Percentiles rank a stretch among this genome's conserved stretches.
Evolutionary conservation across 1,140 invertebrate genomes (phyloP).

Genomic region (Zaprionus capensis): DNA sequence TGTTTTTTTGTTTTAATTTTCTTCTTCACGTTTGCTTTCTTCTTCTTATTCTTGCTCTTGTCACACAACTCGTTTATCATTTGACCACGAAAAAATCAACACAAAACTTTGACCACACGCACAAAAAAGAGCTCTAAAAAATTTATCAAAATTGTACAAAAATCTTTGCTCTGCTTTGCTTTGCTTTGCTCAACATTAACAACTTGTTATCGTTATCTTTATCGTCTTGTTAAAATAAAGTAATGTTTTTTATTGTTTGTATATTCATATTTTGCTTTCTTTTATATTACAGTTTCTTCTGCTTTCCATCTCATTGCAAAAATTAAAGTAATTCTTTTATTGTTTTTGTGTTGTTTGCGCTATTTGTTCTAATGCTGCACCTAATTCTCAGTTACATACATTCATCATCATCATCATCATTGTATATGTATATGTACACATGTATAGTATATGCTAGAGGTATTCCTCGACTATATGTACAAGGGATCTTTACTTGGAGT

Average conservation of each 20-base stretch:
- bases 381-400: slow-evolving; percentile 55
- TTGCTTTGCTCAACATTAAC: slow-evolving; percentile 8
- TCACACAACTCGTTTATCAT: slow-evolving; percentile 45
- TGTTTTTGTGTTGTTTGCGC: slow-evolving; percentile 74
- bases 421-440: slow-evolving; percentile 15
- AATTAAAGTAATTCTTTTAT: slow-evolving; percentile 83
- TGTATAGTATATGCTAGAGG: slow-evolving; percentile 12
- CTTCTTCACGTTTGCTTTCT: slow-evolving; percentile 5
- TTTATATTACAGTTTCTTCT: slow-evolving; percentile 20
- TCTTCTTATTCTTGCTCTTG: slow-evolving; percentile 34
- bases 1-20: slow-evolving; percentile 51
- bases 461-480: slow-evolving; percentile 1
- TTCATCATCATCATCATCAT: slow-evolving; percentile 8
- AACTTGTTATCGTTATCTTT: slow-evolving; percentile 21
- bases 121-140: slow-evolving; percentile 71
- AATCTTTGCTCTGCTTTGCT: slow-evolving; percentile 29
- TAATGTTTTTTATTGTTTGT: slow-evolving; percentile 77
- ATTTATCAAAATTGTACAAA: slow-evolving; percentile 79
- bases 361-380: slow-evolving; percentile 51
- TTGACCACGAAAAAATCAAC: slow-evolving; percentile 30
- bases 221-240: slow-evolving; percentile 62
- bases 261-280: slow-evolving; percentile 36
- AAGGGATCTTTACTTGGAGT: slow-evolving; percentile 61
- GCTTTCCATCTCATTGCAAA: slow-evolving; percentile 55
- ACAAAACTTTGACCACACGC: slow-evolving; percentile 48